Conservation (phyloP, 37 sponge, comb jelly and placozoan genomes). For the Halichondria panicea region DNA sequence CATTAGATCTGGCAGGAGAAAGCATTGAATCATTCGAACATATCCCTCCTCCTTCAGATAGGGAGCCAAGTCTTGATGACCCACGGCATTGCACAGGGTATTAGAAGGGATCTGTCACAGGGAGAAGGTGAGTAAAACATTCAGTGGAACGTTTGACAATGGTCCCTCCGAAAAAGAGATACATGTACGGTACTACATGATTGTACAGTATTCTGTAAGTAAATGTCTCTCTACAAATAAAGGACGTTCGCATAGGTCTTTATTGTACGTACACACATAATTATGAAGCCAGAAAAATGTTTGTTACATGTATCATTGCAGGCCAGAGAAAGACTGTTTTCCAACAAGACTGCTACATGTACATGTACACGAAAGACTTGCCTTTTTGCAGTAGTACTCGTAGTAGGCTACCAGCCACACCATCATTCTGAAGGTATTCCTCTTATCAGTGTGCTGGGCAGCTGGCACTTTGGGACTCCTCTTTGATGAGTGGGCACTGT, state of each 20-base stretch:
- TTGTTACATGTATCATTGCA: too few relatives aligned
- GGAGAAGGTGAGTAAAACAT: neutral
- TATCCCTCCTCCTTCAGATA: slow-evolving; percentile 13
- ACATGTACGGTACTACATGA: too few relatives aligned
- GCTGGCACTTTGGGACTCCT: neutral
- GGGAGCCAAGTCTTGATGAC: neutral
- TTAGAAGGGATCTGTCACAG: neutral
- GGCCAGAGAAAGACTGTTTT: neutral
- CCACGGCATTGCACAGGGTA: slow-evolving; percentile 4
- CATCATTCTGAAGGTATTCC: slow-evolving; percentile 44
- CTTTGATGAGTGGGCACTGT: neutral
- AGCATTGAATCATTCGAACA: slow-evolving; percentile 37
- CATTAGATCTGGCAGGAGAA: slow-evolving; percentile 33
- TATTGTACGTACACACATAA: too few relatives aligned
- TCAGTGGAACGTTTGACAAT: too few relatives aligned
- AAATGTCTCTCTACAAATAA: too few relatives aligned
- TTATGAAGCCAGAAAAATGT: too few relatives aligned
- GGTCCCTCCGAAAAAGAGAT: too few relatives aligned
- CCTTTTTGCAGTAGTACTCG: slow-evolving; percentile 59
- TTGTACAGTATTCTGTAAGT: too few relatives aligned
- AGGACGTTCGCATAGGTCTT: too few relatives aligned
- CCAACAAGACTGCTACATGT: neutral
- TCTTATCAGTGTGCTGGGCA: too few relatives aligned
- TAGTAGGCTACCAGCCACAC: slow-evolving; percentile 73
- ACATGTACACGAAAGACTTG: neutral